Base-by-base conservation (phyloP, 2,797 vertebrate species). In the Mormyrus hasselquistii region DNA sequence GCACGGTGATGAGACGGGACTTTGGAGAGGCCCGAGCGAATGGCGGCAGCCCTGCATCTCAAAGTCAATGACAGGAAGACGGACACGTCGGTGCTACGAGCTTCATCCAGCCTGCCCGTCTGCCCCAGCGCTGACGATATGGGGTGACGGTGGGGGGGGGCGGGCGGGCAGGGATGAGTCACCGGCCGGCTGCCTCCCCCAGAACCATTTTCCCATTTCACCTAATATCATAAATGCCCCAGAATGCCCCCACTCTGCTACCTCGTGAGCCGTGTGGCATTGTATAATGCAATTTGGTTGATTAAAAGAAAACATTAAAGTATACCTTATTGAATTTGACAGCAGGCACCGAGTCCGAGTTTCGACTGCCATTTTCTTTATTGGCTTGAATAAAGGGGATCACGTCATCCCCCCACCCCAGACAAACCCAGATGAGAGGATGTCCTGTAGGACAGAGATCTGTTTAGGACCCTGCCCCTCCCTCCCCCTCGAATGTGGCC, bases 241-340 rank as follows among this genome's bases (percentile, higher is more conserved):
- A 76, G 89, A 90, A 88, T 44, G 3, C 41, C 87, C 38, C 62
- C 69, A 14, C 50, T 88, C 88, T 6, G 5, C 50, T 53, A 44
- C 57, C 49, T 86, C 87, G 34, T 1, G 19, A 83, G 62, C 86
- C 93, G 92, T 91, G 92, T 90, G 92, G 92, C 94, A 92, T 92
- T 94, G 94, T 94, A 94, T 96, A 97, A 97, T 96, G 96, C 95
- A 96, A 97, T 97, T 96, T 97, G 95, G 95, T 96, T 96, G 96
- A 97, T 97, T 97, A 97, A 97, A 97, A 96, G 95, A 96, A 96
- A 96, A 97, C 96, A 96, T 96, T 97, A 96, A 96, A 96, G 96
- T 95, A 93, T 94, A 95, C 95, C 96, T 96, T 95, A 96, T 97
- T 97, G 95, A 97, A 95, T 97, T 96, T 96, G 96, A 97, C 92